Base-by-base conservation (phyloP, 2,888 invertebrate species). In the Baronia brevicornis region DNA sequence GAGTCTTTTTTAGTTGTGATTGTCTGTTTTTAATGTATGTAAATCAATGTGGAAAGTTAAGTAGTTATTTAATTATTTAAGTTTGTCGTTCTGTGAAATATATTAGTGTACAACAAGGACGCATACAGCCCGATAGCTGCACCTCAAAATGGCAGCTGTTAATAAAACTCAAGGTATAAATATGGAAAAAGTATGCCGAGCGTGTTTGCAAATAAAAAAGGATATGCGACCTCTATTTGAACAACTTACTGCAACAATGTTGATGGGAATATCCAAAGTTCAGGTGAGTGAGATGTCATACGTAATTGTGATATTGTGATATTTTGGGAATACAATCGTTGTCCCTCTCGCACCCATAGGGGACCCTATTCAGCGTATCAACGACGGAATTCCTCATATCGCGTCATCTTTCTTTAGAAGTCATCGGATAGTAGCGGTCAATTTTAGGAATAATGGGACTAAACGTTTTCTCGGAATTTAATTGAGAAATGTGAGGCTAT, bases 161-260 rank as follows among this genome's bases (percentile, higher is more conserved):
- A 66, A 53, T 54, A 74, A 70, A 67, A 49, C 54, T 28, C 65
- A 56, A 38, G 61, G 58, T 48, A 62, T 75, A 36, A 72, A 75
- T 44, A 71, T 89, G 49, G 88, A 88, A 46, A 88, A 88, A 73
- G 86, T 89, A 54, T 89, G 89, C 63, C 85, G 89, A 10, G 86
- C 88, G 29, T 89, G 89, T 65, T 74, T 89, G 52, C 84, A 85
- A 45, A 79, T 86, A 48, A 89, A 89, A 55, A 88, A 88, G 56
- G 89, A 89, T 53, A 88, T 89, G 88, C 73, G 88, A 46, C 89
- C 89, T 13, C 59, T 89, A 38, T 89, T 89, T 53, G 87, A 87
- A 44, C 89, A 88, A 59, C 85, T 88, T 43, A 86, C 89, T 21
- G 87, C 89, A 8, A 87, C 88, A 44, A 89, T 89, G 89, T 51